Percentiles rank a stretch among this genome's conserved stretches.
phyloP scores from a whole-genome alignment of 2,888 invertebrate species.

The Anthophora plumipes region DNA sequence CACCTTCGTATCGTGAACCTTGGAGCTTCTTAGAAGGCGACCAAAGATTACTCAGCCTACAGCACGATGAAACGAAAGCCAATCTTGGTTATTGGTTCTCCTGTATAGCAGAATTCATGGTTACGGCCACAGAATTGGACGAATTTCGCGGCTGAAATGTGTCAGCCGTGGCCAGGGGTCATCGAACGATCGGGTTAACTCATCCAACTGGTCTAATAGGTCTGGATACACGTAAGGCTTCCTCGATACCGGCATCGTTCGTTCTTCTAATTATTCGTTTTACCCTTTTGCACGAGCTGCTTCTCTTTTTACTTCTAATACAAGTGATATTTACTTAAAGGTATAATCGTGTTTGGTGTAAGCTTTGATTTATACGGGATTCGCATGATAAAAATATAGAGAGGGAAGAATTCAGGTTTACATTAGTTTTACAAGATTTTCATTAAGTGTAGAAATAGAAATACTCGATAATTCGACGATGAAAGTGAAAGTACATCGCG shows the following conservation, averaged over 20 bases:
- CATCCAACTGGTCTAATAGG: constrained; percentile 37
- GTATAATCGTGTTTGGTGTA: neutral
- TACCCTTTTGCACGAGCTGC: neutral
- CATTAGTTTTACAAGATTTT: too few species aligned
- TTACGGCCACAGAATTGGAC: constrained; percentile 65
- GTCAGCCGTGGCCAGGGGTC: constrained; percentile 63
- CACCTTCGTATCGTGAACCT: constrained; percentile 52
- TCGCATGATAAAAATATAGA: too few species aligned
- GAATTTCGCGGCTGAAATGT: constrained; percentile 62
- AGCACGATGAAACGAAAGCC: constrained; percentile 74
- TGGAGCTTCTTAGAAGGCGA: constrained; percentile 48
- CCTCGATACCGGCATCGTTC: constrained; percentile 27
- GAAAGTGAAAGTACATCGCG: too few species aligned
- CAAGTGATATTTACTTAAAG: neutral
- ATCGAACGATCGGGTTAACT: constrained; percentile 53
- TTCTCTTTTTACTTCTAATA: neutral
- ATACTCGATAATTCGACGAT: too few species aligned
- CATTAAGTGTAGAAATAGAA: too few species aligned
- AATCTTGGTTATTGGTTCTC: constrained; percentile 80
- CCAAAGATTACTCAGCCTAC: constrained; percentile 70
- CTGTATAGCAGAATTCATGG: constrained; percentile 70
- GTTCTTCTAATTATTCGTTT: constrained; percentile 36
- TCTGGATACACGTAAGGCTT: constrained; percentile 34
- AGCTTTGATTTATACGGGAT: neutral
- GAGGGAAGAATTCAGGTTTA: too few species aligned